phyloP scores from a whole-genome alignment of 2,113 vertebrate genomes.

The Diadophis punctatus region DNA sequence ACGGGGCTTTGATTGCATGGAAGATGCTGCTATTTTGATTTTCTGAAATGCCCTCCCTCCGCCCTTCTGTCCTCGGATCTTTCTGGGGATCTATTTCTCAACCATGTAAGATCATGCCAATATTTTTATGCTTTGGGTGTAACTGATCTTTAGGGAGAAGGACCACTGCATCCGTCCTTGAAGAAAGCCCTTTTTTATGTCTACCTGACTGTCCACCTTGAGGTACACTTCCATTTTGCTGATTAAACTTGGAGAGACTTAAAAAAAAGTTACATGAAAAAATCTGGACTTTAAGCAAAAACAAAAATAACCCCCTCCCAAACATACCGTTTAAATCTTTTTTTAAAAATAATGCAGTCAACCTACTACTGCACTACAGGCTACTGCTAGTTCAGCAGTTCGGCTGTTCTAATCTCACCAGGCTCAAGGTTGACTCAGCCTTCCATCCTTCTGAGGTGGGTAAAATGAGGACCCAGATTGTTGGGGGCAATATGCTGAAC shows the following conservation, averaged over 20 bases:
- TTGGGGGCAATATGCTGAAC: no score
- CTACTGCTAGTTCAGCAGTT: no score
- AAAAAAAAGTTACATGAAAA: background rate
- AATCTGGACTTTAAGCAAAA: background rate
- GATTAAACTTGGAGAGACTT: background rate
- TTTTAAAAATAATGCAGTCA: background rate
- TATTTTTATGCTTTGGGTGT: background rate
- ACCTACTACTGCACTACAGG: no score
- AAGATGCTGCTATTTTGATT: background rate
- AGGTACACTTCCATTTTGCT: background rate
- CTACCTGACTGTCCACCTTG: background rate
- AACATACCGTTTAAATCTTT: background rate
- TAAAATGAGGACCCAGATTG: no score
- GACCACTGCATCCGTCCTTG: background rate
- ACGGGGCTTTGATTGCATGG: background rate
- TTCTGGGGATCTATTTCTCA: background rate
- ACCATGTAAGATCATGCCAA: background rate
- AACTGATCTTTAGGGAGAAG: background rate
- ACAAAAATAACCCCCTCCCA: no score
- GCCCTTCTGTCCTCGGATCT: background rate
- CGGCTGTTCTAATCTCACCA: no score
- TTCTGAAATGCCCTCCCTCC: background rate
- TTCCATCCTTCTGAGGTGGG: no score
- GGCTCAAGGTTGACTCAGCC: no score
- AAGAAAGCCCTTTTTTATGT: background rate